phyloP scores from a whole-genome alignment of 2,113 vertebrate species.

The Indicator indicator region DNA sequence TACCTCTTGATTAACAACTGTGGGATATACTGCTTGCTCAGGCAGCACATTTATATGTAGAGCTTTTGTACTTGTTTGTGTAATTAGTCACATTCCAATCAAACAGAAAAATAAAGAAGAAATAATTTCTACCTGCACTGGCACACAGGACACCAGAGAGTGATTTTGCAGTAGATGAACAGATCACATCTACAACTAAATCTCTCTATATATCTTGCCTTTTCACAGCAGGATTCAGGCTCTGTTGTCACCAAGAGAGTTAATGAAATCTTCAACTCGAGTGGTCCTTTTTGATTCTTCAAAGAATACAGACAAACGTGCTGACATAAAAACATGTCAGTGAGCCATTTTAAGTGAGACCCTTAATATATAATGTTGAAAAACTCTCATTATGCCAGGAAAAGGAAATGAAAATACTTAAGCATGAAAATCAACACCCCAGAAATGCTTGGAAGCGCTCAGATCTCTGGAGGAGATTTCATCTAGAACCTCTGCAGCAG shows the following conservation, averaged over 20 bases:
- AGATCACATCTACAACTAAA: slow-evolving; percentile 23
- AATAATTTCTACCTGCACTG: slow-evolving; percentile 60
- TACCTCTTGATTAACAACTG: slow-evolving; percentile 54
- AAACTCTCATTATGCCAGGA: not conserved
- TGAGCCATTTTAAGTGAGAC: not conserved
- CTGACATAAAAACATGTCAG: not conserved
- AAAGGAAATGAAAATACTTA: slow-evolving; percentile 11
- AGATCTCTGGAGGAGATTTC: not conserved
- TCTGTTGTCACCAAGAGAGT: slow-evolving; percentile 24
- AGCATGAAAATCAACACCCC: not conserved
- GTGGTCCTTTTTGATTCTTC: slow-evolving; percentile 20
- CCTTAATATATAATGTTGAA: not conserved
- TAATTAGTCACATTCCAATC: slow-evolving; percentile 69
- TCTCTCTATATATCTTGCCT: slow-evolving; percentile 8
- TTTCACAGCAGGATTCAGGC: slow-evolving; percentile 17
- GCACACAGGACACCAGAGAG: slow-evolving; percentile 22
- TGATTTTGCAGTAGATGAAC: slow-evolving; percentile 45
- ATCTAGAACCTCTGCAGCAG: not conserved
- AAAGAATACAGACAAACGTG: not conserved
- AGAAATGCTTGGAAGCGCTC: not conserved
- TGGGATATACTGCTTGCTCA: slow-evolving; percentile 25
- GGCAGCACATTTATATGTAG: slow-evolving; percentile 1
- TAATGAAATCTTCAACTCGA: slow-evolving; percentile 19
- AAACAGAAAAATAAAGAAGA: slow-evolving; percentile 71
- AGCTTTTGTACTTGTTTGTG: slow-evolving; percentile 13